Evolutionary conservation across 2,113 vertebrate species (phyloP).

Genomic region (Pedetes capensis): DNA sequence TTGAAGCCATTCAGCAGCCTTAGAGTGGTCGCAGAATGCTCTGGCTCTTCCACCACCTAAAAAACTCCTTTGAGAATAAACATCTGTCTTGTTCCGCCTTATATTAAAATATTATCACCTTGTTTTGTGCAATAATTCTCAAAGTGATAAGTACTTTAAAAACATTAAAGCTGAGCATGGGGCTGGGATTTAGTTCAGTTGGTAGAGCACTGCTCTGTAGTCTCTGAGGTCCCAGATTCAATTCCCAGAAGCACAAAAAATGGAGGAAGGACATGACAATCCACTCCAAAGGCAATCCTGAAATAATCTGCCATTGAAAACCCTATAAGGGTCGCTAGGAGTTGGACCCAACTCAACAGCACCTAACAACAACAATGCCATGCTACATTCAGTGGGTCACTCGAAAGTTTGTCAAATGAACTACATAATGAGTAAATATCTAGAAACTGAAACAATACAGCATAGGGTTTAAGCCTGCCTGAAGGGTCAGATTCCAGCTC

Average conservation of each 20-base stretch:
- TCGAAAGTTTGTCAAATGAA: neutral
- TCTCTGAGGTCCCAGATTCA: no score
- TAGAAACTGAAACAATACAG: neutral
- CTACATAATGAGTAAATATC: neutral
- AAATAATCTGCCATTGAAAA: no score
- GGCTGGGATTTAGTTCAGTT: no score
- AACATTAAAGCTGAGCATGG: neutral
- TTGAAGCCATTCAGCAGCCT: slow-evolving; percentile 25
- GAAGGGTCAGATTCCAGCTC: neutral
- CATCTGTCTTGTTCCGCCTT: neutral
- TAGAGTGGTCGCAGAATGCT: neutral
- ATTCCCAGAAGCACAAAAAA: no score
- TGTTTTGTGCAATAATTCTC: neutral
- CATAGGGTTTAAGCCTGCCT: neutral
- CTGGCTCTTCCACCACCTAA: neutral
- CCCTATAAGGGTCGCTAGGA: no score
- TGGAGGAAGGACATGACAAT: no score
- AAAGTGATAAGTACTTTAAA: neutral
- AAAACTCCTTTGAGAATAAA: neutral
- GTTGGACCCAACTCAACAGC: no score
- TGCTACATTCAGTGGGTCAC: neutral
- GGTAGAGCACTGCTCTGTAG: no score
- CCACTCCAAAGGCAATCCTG: no score
- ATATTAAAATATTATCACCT: neutral
- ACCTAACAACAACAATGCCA: no score